phyloP scores from a whole-genome alignment of 2,797 vertebrate genomes.

The Micromesistius poutassou region DNA sequence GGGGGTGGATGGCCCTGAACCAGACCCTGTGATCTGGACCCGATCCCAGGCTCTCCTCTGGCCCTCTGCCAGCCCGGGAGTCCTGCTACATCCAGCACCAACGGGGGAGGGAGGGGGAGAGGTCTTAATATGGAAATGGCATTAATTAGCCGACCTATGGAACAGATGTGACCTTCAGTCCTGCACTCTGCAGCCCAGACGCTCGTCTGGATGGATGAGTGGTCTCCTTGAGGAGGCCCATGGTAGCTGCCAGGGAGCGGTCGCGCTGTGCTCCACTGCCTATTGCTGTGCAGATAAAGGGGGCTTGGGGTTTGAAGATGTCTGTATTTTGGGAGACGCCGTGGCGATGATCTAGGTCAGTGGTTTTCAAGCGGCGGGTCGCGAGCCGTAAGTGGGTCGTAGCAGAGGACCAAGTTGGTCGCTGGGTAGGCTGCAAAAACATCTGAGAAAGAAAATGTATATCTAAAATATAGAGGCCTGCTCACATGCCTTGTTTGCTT shows the following conservation, averaged over 20 bases:
- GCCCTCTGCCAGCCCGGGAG: conserved; percentile 52
- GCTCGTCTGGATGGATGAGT: conserved; percentile 23
- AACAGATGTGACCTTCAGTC: conserved; percentile 69
- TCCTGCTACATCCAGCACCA: conserved; percentile 49
- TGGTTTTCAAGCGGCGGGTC: background rate
- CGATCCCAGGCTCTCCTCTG: conserved; percentile 59
- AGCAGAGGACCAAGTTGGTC: background rate
- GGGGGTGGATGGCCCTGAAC: conserved; percentile 63
- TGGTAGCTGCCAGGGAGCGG: conserved; percentile 19
- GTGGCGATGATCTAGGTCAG: background rate
- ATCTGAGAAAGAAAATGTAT: background rate
- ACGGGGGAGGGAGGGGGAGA: conserved; percentile 18
- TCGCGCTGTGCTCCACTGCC: background rate
- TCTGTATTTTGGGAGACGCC: too few species aligned
- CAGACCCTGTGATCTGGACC: conserved; percentile 63
- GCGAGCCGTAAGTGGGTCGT: background rate
- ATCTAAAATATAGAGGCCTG: too few species aligned
- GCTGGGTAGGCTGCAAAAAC: background rate
- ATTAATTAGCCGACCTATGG: conserved; percentile 62
- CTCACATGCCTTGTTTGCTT: too few species aligned
- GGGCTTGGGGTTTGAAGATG: background rate
- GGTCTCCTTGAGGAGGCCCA: background rate
- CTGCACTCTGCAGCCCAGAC: conserved; percentile 42
- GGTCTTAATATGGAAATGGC: conserved; percentile 65
- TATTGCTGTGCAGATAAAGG: background rate